Evolutionary conservation across 2,888 invertebrate genomes (phyloP).

Genomic region (Eulithis testata): DNA sequence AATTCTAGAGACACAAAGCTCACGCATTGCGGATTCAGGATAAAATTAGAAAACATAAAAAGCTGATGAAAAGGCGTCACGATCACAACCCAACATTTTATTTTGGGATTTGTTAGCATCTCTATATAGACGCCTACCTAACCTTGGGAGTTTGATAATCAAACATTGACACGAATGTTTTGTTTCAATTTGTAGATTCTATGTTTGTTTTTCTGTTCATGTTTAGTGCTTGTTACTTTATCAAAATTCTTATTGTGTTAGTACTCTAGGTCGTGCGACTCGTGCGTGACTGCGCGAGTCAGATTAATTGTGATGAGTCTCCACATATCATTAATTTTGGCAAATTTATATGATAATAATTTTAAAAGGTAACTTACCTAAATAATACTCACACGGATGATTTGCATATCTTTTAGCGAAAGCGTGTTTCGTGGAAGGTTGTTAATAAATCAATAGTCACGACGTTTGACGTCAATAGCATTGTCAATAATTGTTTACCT

Average conservation of each 20-base stretch:
- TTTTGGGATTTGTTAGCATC: conserved; percentile 23
- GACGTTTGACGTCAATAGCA: conserved; percentile 40
- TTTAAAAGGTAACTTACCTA: too few species aligned
- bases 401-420: conserved; percentile 66
- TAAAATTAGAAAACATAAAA: conserved; percentile 21
- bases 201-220: conserved; percentile 1
- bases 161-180: conserved; percentile 17
- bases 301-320: too few species aligned
- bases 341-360: too few species aligned
- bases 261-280: background rate
- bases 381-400: conserved; percentile 21
- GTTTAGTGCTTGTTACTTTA: conserved; percentile 1
- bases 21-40: background rate
- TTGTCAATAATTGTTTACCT: conserved; percentile 26
- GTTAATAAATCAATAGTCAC: conserved; percentile 56
- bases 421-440: conserved; percentile 68
- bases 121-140: background rate
- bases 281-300: too few species aligned
- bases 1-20: background rate
- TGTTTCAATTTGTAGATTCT: conserved; percentile 10
- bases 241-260: background rate
- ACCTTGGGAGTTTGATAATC: conserved; percentile 10
- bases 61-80: conserved; percentile 16
- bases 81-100: conserved; percentile 17
- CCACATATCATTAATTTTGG: too few species aligned